Evolutionary conservation across 2,797 vertebrate genomes (phyloP), one percentile per base, ranked within the genome.

Genomic region (Amphiprion clarkii): DNA sequence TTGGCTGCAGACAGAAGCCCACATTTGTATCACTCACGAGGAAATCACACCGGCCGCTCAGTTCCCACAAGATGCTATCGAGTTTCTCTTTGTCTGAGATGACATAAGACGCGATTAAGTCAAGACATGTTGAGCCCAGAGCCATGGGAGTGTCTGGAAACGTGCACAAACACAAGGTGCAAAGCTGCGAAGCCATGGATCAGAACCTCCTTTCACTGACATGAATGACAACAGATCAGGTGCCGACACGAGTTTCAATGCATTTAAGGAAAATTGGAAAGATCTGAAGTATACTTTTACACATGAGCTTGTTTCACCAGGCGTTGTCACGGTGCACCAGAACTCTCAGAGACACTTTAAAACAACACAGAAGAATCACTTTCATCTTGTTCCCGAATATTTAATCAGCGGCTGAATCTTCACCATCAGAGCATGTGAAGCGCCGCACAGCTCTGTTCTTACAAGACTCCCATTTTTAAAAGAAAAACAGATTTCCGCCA

Each of bases 71-170:
- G 25, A 40, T 65, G 67, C 68, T 39, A 54, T 74, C 29, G 29
- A 16, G 57, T 49, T 61, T 7, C 11, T 56, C 75, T 75, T 72
- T 44, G 62, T 76, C 48, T 68, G 51, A 60, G 57, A 31, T 78
- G 57, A 82, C 71, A 68, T 72, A 59, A 76, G 6, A 13, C 2
- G 14, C 8, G 33, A 21, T 48, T 61, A 39, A 61, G 81, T 68
- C 11, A 1, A 42, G 76, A 70, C 82, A 57, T 63, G 86, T 65
- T 71, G 9, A 6, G 1, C 31, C 7, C 3, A 0, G 21, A 42
- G 39, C 21, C 0, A 0, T 29, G 67, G 73, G 67, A 48, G 61
- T 36, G 25, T 48, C 65, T 42, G 0, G 7, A 73, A 64, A 56
- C 1, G 1, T 29, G 58, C 58, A 46, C 11, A 10, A 62, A 42